phyloP scores from a whole-genome alignment of 2,888 invertebrate species.

The Pterobdella sp. region DNA sequence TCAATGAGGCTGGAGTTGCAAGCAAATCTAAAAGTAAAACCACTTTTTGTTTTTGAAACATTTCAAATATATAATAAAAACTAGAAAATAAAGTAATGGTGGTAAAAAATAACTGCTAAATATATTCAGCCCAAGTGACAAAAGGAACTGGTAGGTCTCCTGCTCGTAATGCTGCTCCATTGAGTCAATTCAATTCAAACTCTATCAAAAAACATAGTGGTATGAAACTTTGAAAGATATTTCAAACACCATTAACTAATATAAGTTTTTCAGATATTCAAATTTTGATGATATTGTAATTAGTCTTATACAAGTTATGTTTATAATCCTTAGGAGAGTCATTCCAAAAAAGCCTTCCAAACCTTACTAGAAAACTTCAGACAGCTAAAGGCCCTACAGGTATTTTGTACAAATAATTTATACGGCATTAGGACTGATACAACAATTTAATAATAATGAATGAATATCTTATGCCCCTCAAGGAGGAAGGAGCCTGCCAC shows the following conservation, averaged over 20 bases:
- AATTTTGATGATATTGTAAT: background rate
- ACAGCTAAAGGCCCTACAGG: background rate
- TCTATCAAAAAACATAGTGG: background rate
- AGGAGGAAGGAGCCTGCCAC: background rate
- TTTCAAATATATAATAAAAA: background rate
- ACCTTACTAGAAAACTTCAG: background rate
- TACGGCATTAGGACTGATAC: no score
- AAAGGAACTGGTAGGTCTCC: background rate
- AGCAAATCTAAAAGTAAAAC: background rate
- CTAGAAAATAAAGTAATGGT: no score
- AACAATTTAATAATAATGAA: no score
- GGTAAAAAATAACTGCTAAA: no score
- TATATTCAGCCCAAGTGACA: no score
- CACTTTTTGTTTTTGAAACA: background rate
- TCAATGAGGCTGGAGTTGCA: background rate
- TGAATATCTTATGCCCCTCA: no score
- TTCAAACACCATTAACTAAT: background rate
- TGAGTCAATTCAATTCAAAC: background rate
- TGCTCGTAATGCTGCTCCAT: background rate
- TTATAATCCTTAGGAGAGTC: background rate
- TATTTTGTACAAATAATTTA: no score
- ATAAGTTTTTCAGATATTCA: background rate
- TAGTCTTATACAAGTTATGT: background rate
- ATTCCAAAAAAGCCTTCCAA: slow-evolving; percentile 5
- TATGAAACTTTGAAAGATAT: background rate